Conservation (phyloP, 1,140 invertebrate species). For the Zophobas atratus region DNA sequence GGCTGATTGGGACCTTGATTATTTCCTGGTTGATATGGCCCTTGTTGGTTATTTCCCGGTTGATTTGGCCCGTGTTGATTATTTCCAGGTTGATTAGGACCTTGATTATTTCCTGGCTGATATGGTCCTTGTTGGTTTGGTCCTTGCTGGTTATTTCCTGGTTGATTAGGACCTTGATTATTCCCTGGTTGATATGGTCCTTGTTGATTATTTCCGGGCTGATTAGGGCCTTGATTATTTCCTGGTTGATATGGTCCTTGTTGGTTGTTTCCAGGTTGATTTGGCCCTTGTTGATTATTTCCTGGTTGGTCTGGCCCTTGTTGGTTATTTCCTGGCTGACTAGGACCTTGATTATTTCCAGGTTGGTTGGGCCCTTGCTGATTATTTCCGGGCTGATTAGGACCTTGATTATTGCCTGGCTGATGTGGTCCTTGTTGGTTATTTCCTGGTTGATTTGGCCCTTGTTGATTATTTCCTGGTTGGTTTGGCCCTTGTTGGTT, state of each 20-base stretch:
- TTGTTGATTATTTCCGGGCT: conserved; percentile 55
- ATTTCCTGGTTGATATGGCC: conserved; percentile 46
- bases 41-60: conserved; percentile 52
- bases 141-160: conserved; percentile 38
- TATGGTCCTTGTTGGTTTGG: conserved; percentile 1
- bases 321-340: conserved; percentile 48
- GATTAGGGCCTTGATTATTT: conserved; percentile 50
- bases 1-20: conserved; percentile 49
- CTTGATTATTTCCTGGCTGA: conserved; percentile 46
- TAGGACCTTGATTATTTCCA: conserved; percentile 49
- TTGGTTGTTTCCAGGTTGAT: conserved; percentile 51
- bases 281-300: conserved; percentile 51
- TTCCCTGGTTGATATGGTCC: conserved; percentile 58
- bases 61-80: conserved; percentile 52
- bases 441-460: conserved; percentile 51
- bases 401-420: conserved; percentile 42
- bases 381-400: conserved; percentile 56
- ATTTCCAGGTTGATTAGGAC: conserved; percentile 59
- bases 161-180: conserved; percentile 54
- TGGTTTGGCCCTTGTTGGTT: conserved; percentile 54
- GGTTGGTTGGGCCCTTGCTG: conserved; percentile 43
- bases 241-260: conserved; percentile 51
- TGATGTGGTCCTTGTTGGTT: not conserved
- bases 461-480: conserved; percentile 54
- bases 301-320: conserved; percentile 61